phyloP scores from a whole-genome alignment of 37 sponge, comb jelly and placozoan genomes.

The Dysidea cf. avara region DNA sequence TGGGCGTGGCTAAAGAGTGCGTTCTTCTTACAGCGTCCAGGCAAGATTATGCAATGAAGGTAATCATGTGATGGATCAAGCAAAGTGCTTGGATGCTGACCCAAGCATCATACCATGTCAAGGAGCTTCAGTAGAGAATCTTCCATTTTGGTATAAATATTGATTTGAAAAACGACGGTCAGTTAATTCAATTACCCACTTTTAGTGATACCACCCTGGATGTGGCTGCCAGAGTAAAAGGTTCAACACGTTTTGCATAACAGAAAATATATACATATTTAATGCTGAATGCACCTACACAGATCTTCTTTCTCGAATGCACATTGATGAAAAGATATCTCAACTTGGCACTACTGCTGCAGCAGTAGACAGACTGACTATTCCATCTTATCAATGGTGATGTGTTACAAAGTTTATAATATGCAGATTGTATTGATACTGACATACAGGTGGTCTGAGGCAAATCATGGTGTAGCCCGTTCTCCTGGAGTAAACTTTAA shows the following conservation, averaged over 20 bases:
- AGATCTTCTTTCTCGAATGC: slow-evolving; percentile 62
- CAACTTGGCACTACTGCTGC: slow-evolving; percentile 62
- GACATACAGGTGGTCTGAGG: slow-evolving; percentile 82
- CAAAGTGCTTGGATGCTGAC: too few relatives aligned
- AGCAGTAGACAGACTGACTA: slow-evolving; percentile 41
- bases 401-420: too few relatives aligned
- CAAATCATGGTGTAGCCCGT: slow-evolving; percentile 70
- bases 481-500: slow-evolving; percentile 79
- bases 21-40: too few relatives aligned
- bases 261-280: neutral
- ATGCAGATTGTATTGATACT: too few relatives aligned
- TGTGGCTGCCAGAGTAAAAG: slow-evolving; percentile 22
- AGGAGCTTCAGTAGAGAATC: too few relatives aligned
- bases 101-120: too few relatives aligned
- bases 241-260: neutral
- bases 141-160: too few relatives aligned
- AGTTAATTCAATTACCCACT: neutral
- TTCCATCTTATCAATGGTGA: slow-evolving; percentile 82
- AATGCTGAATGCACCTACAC: neutral
- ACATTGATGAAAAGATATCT: slow-evolving; percentile 46
- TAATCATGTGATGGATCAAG: too few relatives aligned
- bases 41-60: too few relatives aligned
- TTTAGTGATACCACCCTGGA: slow-evolving; percentile 22
- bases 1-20: too few relatives aligned
- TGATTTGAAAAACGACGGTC: too few relatives aligned